Evolutionary conservation across 1,140 invertebrate species (phyloP).

Genomic region (Drosophila virilis): DNA sequence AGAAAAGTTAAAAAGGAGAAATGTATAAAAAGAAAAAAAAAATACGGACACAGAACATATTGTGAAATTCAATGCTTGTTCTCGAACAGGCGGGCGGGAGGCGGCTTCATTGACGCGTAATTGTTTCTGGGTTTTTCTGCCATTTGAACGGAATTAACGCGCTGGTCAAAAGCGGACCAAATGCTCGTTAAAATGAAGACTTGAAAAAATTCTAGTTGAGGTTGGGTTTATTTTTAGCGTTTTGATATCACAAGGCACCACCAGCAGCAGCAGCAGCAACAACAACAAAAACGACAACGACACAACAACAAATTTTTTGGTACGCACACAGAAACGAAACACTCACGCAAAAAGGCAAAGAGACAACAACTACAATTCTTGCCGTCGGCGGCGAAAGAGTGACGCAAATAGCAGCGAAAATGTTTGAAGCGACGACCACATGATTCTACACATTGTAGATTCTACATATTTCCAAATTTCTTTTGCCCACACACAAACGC

Average conservation of each 20-base stretch:
- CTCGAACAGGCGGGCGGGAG: constrained; percentile 8
- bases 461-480: constrained; percentile 70
- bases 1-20: constrained; percentile 24
- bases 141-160: constrained; percentile 49
- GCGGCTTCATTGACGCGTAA: constrained; percentile 27
- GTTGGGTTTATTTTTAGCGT: constrained; percentile 75
- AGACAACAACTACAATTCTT: constrained; percentile 49
- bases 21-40: constrained; percentile 12
- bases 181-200: constrained; percentile 52
- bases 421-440: constrained; percentile 67
- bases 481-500: constrained; percentile 35
- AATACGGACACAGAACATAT: constrained; percentile 38
- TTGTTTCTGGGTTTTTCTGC: constrained; percentile 37
- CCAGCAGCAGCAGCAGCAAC: constrained; percentile 25
- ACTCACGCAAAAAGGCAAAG: constrained; percentile 16
- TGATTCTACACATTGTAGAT: constrained; percentile 52
- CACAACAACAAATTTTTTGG: constrained; percentile 48
- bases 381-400: constrained; percentile 47
- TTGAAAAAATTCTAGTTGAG: constrained; percentile 42
- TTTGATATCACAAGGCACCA: constrained; percentile 77
- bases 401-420: constrained; percentile 69
- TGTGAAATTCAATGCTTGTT: constrained; percentile 53
- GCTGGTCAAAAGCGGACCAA: constrained; percentile 55
- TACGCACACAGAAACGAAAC: constrained; percentile 43
- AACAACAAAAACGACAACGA: constrained; percentile 24